Evolutionary conservation across 2,888 invertebrate genomes (phyloP).

Genomic region (Polydrusus cervinus): DNA sequence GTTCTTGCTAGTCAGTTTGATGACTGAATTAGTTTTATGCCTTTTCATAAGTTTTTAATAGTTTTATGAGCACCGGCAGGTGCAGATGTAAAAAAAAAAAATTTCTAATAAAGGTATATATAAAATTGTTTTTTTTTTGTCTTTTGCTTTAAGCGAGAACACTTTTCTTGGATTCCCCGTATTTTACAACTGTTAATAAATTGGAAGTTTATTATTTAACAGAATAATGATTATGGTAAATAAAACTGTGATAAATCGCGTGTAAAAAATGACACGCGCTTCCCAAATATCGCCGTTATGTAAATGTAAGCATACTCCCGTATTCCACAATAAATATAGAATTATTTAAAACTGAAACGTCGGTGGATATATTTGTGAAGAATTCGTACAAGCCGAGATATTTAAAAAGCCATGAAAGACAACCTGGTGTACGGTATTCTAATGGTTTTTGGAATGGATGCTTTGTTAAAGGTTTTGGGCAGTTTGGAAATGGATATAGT

Average conservation of each 20-base stretch:
- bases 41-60: conserved; percentile 2
- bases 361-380: too few relatives aligned
- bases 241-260: too few relatives aligned
- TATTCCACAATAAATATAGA: too few relatives aligned
- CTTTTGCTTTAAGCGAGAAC: background rate
- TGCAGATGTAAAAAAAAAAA: conserved; percentile 1
- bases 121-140: background rate
- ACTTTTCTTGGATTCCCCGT: too few relatives aligned
- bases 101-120: background rate
- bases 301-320: background rate
- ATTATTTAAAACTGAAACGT: background rate
- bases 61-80: background rate
- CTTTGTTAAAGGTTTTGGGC: conserved; percentile 53
- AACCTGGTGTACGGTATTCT: background rate
- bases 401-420: conserved; percentile 16
- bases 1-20: conserved; percentile 18
- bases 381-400: too few relatives aligned
- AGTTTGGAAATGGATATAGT: conserved; percentile 59
- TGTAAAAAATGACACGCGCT: background rate
- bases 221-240: background rate
- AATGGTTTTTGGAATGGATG: conserved; percentile 46
- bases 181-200: too few relatives aligned
- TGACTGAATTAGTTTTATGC: conserved; percentile 7
- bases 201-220: background rate
- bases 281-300: background rate